Evolutionary conservation across 2,113 vertebrate genomes (phyloP), one percentile per base, ranked within the genome.

Genomic region (Ancistrus triradiatus): DNA sequence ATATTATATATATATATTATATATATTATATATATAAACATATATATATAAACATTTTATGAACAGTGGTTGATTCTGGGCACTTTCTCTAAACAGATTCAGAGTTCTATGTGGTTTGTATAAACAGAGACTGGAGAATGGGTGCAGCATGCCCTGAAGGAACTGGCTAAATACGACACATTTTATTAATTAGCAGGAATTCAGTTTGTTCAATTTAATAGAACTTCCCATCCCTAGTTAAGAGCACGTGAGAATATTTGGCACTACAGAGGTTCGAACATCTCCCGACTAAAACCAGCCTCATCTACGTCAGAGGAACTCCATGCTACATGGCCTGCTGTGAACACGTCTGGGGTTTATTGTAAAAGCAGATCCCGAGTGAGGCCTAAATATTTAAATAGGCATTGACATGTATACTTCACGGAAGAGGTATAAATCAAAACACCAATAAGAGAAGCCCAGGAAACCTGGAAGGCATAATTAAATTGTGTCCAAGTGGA

Each of bases 391-490:
- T 33, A 47, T 11, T 13, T 33, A 56, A 24, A 58, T 11, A 52
- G 60, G 51, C 31, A 64, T 21, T 18, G 63, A 71, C 31, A 21
- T 35, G 25, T 48, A 56, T 51, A 64, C 47, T 13, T 68, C 22
- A 59, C n/a, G 19, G 62, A 69, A 28, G 21, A 46, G 48, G 25
- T 35, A 59, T 62, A 38, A 61, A 63, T 77, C 38, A 69, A 62
- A 62, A 74, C 63, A 31, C 49, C 7, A 69, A 35, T 43, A 40
- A 67, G 72, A 52, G 13, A 65, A 68, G 31, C 13, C 22, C 56
- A 63, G 48, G 59, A 61, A 64, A 52, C 27, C 60, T 25, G 21
- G 19, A 72, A 69, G 17, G 53, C 55, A 52, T 66, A 68, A 74
- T 58, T 69, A 35, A 49, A n/a, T 42, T 56, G 35, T 74, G 9